Evolutionary conservation across 1,140 invertebrate species (phyloP), one percentile per base, ranked within the genome.

Genomic region (Drosophila elegans): DNA sequence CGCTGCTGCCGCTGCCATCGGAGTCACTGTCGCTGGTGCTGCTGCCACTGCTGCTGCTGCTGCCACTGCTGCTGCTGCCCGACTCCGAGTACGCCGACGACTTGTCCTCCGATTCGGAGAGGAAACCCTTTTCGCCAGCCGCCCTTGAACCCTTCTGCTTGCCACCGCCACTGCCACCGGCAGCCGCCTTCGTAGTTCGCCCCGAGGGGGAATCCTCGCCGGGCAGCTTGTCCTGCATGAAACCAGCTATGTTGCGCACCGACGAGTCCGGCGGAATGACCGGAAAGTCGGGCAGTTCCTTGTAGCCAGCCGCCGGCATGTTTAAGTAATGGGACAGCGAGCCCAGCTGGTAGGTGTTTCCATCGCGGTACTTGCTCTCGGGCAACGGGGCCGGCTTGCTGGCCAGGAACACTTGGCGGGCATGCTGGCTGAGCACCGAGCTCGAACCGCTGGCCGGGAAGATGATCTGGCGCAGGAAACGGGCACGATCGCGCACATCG

Each of bases 301-400:
- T 95, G 93, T 99, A 99, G 5, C 98, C 98, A 41, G 93, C 94
- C 2, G 98, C 97, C 53, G 95, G 93, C 78, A 95, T 94, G 78
- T 99, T 98, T 29, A 99, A 94, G 89, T 98, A 97, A 93, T 99
- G 98, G 0, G 98, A 99, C 27, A 99, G 93, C 6, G 98, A 98
- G 0, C 98, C 98, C 66, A 99, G 93, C 86, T 99, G 98, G 92
- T 96, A 99, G 69, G 96, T 95, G 78, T 97, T 96, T 12, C 96
- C 94, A 75, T 97, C 97, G 95, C 92, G 25, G 91, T 95, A 95
- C 74, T 94, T 94, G 25, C 94, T 94, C 66, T 94, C 93, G n/a
- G 98, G 92, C 10, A 96, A 94, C 7, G 98, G 98, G 6, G 98
- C 98, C 4, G 98, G 98, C 93, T 99, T 99, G 6, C 96, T 95